Evolutionary conservation across 2,797 vertebrate species (phyloP).

Genomic region (Propithecus perrieri): DNA sequence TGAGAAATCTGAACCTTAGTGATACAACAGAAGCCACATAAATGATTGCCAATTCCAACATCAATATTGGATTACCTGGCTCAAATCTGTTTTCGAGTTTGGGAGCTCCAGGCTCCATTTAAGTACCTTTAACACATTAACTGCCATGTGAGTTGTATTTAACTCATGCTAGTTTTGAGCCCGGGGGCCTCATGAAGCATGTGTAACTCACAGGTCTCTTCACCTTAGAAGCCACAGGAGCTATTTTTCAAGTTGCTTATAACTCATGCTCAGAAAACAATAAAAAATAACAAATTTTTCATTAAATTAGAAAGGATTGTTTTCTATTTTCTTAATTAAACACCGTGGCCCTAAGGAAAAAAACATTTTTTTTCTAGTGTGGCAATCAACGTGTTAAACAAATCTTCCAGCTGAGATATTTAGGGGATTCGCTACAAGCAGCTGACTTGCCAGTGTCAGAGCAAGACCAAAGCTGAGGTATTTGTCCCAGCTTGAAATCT

Average conservation of each 20-base stretch:
- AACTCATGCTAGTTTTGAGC: too few relatives aligned
- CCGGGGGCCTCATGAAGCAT: too few relatives aligned
- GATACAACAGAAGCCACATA: not conserved
- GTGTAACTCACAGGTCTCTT: too few relatives aligned
- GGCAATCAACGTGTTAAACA: not conserved
- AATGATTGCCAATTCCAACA: not conserved
- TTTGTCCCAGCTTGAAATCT: conserved; percentile 23
- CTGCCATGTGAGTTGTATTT: too few relatives aligned
- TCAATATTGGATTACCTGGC: not conserved
- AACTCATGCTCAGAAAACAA: too few relatives aligned
- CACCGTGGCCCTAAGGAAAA: too few relatives aligned
- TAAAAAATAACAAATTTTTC: too few relatives aligned
- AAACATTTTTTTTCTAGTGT: too few relatives aligned
- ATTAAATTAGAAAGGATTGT: too few relatives aligned
- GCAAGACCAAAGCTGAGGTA: not conserved
- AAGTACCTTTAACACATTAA: not conserved
- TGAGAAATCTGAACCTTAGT: not conserved
- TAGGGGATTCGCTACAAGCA: not conserved
- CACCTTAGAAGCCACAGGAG: too few relatives aligned
- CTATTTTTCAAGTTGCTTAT: too few relatives aligned
- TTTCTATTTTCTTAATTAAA: too few relatives aligned
- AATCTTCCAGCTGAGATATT: conserved; percentile 2
- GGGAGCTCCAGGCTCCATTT: conserved; percentile 2
- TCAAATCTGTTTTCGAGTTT: not conserved
- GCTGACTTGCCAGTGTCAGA: not conserved